These are phyloP conservation scores for Tachycineta bicolor DNA, from an alignment of 2,113 vertebrate genomes.

Conservation along the genomic window DNA sequence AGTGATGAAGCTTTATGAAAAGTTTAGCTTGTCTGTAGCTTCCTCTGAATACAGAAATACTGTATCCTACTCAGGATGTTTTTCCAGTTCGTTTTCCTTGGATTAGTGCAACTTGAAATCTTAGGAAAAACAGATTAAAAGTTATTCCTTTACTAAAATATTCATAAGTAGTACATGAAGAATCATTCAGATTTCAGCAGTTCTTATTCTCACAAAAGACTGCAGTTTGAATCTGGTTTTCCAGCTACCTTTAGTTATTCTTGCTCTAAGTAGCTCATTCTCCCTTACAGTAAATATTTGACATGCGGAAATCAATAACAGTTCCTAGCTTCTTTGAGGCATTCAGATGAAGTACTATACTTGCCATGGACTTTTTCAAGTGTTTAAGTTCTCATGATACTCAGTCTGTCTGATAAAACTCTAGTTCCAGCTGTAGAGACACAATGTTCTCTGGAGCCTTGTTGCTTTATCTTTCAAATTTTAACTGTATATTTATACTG, in stretches of 20 bases:
- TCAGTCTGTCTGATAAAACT: background rate
- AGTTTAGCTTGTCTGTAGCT: background rate
- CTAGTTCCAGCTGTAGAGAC: background rate
- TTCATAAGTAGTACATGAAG: background rate
- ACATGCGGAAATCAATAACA: background rate
- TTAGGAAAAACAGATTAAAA: background rate
- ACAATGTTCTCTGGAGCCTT: conserved; percentile 24
- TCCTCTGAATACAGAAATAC: background rate
- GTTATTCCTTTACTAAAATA: background rate
- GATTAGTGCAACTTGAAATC: background rate
- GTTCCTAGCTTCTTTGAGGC: background rate
- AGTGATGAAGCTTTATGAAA: background rate
- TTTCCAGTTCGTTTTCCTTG: background rate
- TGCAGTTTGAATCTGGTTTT: background rate
- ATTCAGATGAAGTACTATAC: background rate
- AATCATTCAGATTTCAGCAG: background rate
- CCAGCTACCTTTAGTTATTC: background rate
- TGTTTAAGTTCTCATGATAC: background rate
- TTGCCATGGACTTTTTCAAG: background rate
- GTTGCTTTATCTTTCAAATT: background rate
- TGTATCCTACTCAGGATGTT: background rate
- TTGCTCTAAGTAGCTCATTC: background rate
- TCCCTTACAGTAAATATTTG: background rate
- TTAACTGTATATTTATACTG: background rate
- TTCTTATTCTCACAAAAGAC: background rate